A percentile compares a stretch with the other conserved stretches of the same genome.
phyloP scores from a whole-genome alignment of 2,797 vertebrate species.

The Nasua narica region DNA sequence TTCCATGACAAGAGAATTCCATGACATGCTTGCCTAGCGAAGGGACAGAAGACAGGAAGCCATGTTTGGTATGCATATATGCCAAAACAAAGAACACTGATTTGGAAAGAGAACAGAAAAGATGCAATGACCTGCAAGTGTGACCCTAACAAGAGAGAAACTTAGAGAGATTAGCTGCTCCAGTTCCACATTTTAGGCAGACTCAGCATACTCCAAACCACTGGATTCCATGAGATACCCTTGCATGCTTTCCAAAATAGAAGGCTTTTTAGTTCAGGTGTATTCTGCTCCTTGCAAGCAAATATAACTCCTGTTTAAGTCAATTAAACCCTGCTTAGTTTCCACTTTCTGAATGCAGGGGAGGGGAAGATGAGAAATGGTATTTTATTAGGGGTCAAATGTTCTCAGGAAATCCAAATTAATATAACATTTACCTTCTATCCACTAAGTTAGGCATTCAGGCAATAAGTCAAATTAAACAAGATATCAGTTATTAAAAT shows the following conservation, averaged over 20 bases:
- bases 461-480: constrained; percentile 29
- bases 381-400: background rate
- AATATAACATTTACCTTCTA: background rate
- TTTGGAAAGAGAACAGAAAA: background rate
- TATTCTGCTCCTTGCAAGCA: background rate
- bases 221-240: background rate
- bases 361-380: background rate
- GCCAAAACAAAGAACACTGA: background rate
- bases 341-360: background rate
- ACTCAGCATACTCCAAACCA: background rate
- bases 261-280: background rate
- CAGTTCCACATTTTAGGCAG: background rate
- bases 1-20: too few species aligned
- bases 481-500: constrained; percentile 8
- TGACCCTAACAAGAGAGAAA: background rate
- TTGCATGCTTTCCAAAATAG: background rate
- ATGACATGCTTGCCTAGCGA: background rate
- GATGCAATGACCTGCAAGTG: background rate
- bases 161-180: background rate
- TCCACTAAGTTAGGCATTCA: background rate
- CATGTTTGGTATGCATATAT: background rate
- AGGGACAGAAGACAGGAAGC: background rate
- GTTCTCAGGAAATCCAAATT: background rate
- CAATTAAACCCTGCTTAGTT: background rate
- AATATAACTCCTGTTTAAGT: background rate